phyloP scores from a whole-genome alignment of 2,797 vertebrate genomes.

The Acanthurus tractus region DNA sequence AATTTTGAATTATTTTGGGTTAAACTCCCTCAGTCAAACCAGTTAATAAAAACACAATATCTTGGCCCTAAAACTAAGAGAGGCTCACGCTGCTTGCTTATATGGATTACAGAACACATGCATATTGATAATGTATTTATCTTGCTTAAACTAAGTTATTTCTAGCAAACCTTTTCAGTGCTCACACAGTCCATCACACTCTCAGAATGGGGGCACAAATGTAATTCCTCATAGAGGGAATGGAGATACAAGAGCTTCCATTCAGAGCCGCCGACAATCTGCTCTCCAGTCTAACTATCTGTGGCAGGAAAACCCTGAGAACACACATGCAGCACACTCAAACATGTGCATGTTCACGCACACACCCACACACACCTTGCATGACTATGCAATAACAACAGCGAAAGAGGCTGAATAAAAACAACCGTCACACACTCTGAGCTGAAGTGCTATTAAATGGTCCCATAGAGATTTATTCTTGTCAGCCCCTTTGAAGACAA shows the following conservation, averaged over 20 bases:
- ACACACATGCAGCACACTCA: not conserved
- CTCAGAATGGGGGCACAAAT: not conserved
- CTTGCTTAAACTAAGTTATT: not conserved
- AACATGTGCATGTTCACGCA: not conserved
- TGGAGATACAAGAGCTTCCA: constrained; percentile 9
- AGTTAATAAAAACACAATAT: no score
- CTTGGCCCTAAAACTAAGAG: no score
- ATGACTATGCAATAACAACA: constrained; percentile 50
- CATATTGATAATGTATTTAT: not conserved
- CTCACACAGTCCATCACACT: not conserved
- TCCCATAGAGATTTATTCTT: constrained; percentile 41
- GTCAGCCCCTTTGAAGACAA: constrained; percentile 43
- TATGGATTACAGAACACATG: not conserved
- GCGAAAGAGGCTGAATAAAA: constrained; percentile 25
- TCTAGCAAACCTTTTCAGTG: not conserved
- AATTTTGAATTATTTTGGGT: no score
- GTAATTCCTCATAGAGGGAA: not conserved
- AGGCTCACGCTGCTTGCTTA: no score
- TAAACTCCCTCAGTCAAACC: no score
- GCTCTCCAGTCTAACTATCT: constrained; percentile 7
- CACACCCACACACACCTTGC: constrained; percentile 16
- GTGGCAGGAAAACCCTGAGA: constrained; percentile 8
- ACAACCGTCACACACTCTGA: constrained; percentile 47
- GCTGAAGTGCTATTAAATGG: constrained; percentile 52
- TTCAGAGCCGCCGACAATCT: constrained; percentile 14